A percentile compares a stretch with the other conserved stretches of the same genome.
phyloP scores from a whole-genome alignment of 2,797 vertebrate genomes.

The Gorsachius magnificus region DNA sequence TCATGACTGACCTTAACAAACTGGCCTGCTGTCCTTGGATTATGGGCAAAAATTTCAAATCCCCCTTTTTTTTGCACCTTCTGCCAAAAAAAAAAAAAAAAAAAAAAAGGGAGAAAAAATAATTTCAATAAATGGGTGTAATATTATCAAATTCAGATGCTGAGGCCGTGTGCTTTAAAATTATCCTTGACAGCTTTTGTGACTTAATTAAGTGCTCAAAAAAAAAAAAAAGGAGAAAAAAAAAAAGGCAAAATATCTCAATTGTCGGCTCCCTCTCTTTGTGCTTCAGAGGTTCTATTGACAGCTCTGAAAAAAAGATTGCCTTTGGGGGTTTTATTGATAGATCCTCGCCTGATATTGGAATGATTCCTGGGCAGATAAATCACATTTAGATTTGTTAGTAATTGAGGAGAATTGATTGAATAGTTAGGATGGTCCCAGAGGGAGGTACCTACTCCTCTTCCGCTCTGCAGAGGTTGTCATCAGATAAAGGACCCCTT shows the following conservation, averaged over 20 bases:
- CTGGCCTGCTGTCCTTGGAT: constrained; percentile 85
- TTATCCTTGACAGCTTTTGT: constrained; percentile 99
- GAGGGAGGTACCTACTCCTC: constrained; percentile 78
- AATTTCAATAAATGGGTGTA: constrained; percentile 99
- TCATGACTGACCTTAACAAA: constrained; percentile 81
- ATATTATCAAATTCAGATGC: constrained; percentile 99
- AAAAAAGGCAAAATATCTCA: constrained; percentile 84
- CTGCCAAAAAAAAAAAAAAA: not conserved
- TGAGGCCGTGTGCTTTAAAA: constrained; percentile 87
- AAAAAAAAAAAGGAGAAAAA: constrained; percentile 70
- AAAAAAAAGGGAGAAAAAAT: constrained; percentile 81
- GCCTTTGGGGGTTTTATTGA: constrained; percentile 94
- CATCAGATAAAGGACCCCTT: constrained; percentile 68
- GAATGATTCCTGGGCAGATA: constrained; percentile 98
- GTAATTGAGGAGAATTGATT: constrained; percentile 98
- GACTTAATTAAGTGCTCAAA: constrained; percentile 98
- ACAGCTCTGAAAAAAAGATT: constrained; percentile 93
- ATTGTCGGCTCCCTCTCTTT: constrained; percentile 86
- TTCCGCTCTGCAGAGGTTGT: constrained; percentile 69
- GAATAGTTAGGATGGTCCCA: constrained; percentile 81
- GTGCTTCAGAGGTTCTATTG: constrained; percentile 92
- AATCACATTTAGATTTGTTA: constrained; percentile 99
- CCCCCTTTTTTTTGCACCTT: constrained; percentile 58
- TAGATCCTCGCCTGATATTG: constrained; percentile 94
- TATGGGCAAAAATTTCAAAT: constrained; percentile 88